phyloP scores from a whole-genome alignment of 2,797 vertebrate genomes.

The Anguilla pacifica region DNA sequence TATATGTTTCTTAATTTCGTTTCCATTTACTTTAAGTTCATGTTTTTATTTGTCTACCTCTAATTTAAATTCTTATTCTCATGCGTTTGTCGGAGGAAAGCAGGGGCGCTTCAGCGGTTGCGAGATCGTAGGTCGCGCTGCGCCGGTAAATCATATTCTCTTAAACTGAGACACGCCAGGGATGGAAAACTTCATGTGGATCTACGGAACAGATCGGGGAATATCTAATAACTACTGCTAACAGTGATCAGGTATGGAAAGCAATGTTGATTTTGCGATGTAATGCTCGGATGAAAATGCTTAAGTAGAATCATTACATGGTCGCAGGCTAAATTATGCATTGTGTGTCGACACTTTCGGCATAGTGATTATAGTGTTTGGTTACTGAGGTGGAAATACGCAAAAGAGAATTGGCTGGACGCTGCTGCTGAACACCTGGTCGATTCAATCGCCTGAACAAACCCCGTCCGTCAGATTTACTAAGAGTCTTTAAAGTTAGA shows the following conservation, averaged over 20 bases:
- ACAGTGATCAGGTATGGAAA: slow-evolving; percentile 75
- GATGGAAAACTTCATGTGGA: slow-evolving; percentile 80
- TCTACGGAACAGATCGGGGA: slow-evolving; percentile 74
- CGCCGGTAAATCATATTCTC: slow-evolving; percentile 62
- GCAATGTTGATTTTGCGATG: slow-evolving; percentile 27
- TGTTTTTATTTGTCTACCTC: slow-evolving; percentile 37
- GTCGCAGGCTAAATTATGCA: slow-evolving; percentile 9
- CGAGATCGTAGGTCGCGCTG: slow-evolving; percentile 60
- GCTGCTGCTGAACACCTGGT: slow-evolving; percentile 18
- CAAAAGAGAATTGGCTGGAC: slow-evolving; percentile 3
- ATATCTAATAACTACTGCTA: slow-evolving; percentile 80
- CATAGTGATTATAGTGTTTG: slow-evolving; percentile 23
- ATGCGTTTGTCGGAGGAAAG: slow-evolving; percentile 56
- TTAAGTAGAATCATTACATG: neutral
- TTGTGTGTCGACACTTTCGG: slow-evolving; percentile 10
- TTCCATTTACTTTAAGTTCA: slow-evolving; percentile 32
- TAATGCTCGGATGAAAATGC: slow-evolving; percentile 10
- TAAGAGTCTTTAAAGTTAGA: slow-evolving; percentile 32
- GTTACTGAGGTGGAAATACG: neutral
- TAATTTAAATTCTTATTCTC: slow-evolving; percentile 40
- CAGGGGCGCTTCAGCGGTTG: slow-evolving; percentile 65
- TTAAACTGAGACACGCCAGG: slow-evolving; percentile 76
- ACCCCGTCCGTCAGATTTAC: neutral
- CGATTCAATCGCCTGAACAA: slow-evolving; percentile 4
- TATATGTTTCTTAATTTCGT: slow-evolving; percentile 39